These are phyloP conservation scores for Hylaeus volcanicus DNA, from an alignment of 1,140 invertebrate genomes.

Conservation along the genomic window DNA sequence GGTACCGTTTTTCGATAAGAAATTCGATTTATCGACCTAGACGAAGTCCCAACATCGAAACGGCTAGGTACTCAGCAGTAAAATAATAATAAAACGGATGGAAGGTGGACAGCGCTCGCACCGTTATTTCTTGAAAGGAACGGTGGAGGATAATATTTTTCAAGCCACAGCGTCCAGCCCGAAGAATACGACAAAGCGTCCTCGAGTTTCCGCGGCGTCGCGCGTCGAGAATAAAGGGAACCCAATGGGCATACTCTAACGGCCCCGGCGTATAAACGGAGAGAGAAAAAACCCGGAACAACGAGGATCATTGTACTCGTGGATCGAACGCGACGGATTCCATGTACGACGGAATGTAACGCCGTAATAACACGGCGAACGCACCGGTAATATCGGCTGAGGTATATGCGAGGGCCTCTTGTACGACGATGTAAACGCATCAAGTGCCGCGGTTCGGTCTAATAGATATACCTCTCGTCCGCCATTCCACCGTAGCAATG, in stretches of 20 bases:
- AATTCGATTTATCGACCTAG: slow-evolving; percentile 35
- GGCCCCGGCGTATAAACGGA: not conserved
- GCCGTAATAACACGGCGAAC: slow-evolving; percentile 65
- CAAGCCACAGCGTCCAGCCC: slow-evolving; percentile 3
- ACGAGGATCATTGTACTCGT: slow-evolving; percentile 58
- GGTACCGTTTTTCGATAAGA: slow-evolving; percentile 15
- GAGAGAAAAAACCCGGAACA: slow-evolving; percentile 35
- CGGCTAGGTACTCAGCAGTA: not conserved
- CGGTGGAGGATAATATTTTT: slow-evolving; percentile 26
- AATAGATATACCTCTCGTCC: slow-evolving; percentile 62
- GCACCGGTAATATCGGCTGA: slow-evolving; percentile 59
- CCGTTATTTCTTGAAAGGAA: slow-evolving; percentile 21
- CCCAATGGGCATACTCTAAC: not conserved
- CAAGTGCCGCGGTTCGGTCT: slow-evolving; percentile 49
- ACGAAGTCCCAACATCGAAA: slow-evolving; percentile 3
- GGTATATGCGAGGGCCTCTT: slow-evolving; percentile 27
- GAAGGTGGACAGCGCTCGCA: slow-evolving; percentile 7
- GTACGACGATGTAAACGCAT: slow-evolving; percentile 60
- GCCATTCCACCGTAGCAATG: slow-evolving; percentile 29
- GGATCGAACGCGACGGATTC: slow-evolving; percentile 50
- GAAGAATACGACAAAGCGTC: not conserved
- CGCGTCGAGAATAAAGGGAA: slow-evolving; percentile 15
- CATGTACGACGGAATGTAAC: slow-evolving; percentile 68
- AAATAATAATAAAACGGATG: slow-evolving; percentile 35
- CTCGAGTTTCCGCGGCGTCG: not conserved